Evolutionary conservation across 1,140 invertebrate species (phyloP).

Genomic region (Bombus consobrinus): DNA sequence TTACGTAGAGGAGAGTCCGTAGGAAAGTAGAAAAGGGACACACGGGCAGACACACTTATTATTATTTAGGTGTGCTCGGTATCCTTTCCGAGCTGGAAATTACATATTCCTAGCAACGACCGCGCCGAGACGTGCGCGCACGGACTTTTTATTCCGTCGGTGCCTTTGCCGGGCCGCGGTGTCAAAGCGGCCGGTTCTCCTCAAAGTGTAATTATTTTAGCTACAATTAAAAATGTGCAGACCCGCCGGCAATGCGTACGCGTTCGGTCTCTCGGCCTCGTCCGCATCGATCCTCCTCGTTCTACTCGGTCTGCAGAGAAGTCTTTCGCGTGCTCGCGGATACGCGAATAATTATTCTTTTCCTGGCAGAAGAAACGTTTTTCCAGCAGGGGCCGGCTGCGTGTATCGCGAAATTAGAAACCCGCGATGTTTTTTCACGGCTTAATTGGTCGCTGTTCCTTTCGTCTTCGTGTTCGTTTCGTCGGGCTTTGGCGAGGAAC

Average conservation of each 20-base stretch:
- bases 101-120: conserved; percentile 73
- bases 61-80: conserved; percentile 67
- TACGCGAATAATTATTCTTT: conserved; percentile 55
- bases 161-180: conserved; percentile 67
- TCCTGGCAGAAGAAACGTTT: conserved; percentile 46
- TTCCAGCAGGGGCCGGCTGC: background rate
- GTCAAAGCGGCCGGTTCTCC: conserved; percentile 76
- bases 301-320: conserved; percentile 41
- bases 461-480: conserved; percentile 18
- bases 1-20: background rate
- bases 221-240: conserved; percentile 79
- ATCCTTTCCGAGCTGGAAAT: conserved; percentile 66
- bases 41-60: conserved; percentile 61
- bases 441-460: conserved; percentile 50
- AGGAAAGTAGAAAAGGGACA: background rate
- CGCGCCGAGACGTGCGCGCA: conserved; percentile 59
- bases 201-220: conserved; percentile 82
- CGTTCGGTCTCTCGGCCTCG: conserved; percentile 63
- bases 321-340: conserved; percentile 44
- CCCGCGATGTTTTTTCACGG: conserved; percentile 37
- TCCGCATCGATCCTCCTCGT: conserved; percentile 62
- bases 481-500: background rate
- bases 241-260: conserved; percentile 65
- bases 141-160: conserved; percentile 67
- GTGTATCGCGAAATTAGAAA: conserved; percentile 54